Conservation (phyloP, 1,140 invertebrate genomes). For the Lanistes nyassanus region DNA sequence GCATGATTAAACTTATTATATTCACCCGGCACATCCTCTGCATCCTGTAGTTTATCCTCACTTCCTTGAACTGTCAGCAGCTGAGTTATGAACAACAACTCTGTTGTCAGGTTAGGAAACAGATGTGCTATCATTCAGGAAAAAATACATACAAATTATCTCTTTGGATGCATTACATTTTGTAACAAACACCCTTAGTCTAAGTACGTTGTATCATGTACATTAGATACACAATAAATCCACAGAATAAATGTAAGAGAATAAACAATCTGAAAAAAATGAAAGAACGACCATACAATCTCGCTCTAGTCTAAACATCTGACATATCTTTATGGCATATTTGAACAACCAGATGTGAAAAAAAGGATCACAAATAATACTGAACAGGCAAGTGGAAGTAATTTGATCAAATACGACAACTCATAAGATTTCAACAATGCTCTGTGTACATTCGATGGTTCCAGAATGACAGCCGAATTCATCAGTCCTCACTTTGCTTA, state of each 20-base stretch:
- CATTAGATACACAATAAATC: constrained; percentile 7
- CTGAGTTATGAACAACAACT: constrained; percentile 73
- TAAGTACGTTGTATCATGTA: not conserved
- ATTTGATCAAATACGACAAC: not conserved
- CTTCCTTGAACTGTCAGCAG: constrained; percentile 65
- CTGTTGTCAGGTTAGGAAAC: constrained; percentile 71
- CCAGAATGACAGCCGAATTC: too few species aligned
- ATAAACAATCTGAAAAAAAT: constrained; percentile 2
- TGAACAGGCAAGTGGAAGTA: not conserved
- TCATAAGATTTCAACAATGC: too few species aligned
- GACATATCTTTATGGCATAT: too few species aligned
- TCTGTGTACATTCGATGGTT: too few species aligned
- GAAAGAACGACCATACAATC: not conserved
- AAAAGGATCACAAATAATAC: not conserved
- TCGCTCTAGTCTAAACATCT: too few species aligned
- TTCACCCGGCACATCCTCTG: not conserved
- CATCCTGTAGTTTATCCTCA: constrained; percentile 27
- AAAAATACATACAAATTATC: not conserved
- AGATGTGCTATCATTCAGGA: constrained; percentile 66
- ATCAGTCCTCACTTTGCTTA: constrained; percentile 15
- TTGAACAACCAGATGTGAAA: too few species aligned
- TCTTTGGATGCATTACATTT: too few species aligned
- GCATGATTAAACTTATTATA: not conserved
- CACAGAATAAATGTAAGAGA: not conserved
- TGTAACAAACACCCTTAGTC: not conserved